Evolutionary conservation across 2,113 vertebrate genomes (phyloP).

Genomic region (Crocuta crocuta): DNA sequence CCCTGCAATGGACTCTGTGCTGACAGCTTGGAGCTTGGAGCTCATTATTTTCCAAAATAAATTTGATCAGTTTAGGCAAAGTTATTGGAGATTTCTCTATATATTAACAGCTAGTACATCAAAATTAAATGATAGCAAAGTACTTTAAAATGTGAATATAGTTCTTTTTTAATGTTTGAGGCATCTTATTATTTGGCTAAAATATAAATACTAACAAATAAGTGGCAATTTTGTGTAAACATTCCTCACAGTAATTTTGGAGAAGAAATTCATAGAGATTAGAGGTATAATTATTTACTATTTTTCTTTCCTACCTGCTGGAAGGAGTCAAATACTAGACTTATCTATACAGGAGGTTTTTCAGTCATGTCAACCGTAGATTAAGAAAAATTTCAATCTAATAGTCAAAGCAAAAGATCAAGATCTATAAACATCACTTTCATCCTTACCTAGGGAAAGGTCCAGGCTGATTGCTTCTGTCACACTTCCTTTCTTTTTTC

Average conservation of each 20-base stretch:
- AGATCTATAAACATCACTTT: neutral
- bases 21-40: no score
- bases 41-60: neutral
- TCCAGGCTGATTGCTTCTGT: neutral
- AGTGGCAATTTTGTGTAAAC: neutral
- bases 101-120: neutral
- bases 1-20: no score
- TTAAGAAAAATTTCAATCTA: neutral
- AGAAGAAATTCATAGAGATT: neutral
- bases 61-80: neutral
- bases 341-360: neutral
- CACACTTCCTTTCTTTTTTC: neutral
- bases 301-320: neutral
- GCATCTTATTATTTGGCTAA: neutral
- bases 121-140: neutral
- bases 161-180: neutral
- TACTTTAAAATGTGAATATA: neutral
- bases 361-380: neutral
- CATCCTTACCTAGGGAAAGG: neutral
- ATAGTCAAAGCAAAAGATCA: constrained; percentile 13
- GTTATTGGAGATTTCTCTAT: neutral
- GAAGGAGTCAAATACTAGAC: neutral
- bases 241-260: neutral
- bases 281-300: neutral
- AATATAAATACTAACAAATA: neutral